Evolutionary conservation across 1,140 invertebrate species (phyloP), one percentile per base, ranked within the genome.

Genomic region (Rhopalosiphum maidis): DNA sequence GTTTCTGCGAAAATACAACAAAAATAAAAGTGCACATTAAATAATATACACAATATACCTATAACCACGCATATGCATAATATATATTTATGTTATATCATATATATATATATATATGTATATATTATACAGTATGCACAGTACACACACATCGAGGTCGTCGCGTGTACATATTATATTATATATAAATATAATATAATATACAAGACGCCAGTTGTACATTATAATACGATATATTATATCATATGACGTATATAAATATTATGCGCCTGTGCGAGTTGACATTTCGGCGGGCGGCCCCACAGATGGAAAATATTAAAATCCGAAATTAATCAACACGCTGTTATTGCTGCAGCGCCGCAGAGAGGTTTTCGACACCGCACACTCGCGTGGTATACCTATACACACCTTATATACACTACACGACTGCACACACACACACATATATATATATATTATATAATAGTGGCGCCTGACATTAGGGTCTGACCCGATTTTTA

Each of bases 251-350:
- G 30, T 60, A 5, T 25, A 25, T 41, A 37, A 4, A 8, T 85
- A n/a, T 87, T 54, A 41, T 1, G 51, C 51, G 86, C 35, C 51
- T 30, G 51, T n/a, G 7, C 88, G n/a, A 55, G 23, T n/a, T 60
- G 37, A 90, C 88, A 25, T 90, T 90, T 60, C 54, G 88, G 25
- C 25, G 23, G 43, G 11, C 23, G 43, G 25, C 85, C 83, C 35
- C 43, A 37, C 91, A 92, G 91, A 92, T 92, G 91, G 91, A 48
- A 92, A 85, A 92, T 92, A 92, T 92, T 83, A 92, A 92, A 92
- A 92, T 92, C 35, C 48, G 77, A 92, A 92, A 92, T 92, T 92
- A 92, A 92, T 92, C 91, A 92, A 85, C 35, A 23, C 82, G 82
- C n/a, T 83, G 60, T 22, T 41, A 2, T 7, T 82, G n/a, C n/a